Conservation (phyloP, 2,113 vertebrate genomes). For the Columba livia region DNA sequence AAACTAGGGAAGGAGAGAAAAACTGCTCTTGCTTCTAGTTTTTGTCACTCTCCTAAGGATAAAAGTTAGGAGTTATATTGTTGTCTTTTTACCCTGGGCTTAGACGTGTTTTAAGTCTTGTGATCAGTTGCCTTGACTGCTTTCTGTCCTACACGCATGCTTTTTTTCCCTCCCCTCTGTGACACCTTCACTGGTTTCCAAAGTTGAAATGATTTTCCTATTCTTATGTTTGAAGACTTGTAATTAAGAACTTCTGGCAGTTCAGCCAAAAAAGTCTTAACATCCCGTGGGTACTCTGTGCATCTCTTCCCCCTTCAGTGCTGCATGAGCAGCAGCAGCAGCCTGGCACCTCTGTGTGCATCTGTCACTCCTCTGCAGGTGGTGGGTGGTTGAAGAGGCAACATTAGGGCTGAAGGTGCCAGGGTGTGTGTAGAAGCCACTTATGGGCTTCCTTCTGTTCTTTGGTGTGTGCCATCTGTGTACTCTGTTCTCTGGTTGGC, state of each 20-base stretch:
- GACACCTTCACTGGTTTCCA: not conserved
- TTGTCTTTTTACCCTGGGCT: not conserved
- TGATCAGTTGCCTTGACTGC: not conserved
- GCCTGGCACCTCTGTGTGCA: not conserved
- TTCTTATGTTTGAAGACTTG: not conserved
- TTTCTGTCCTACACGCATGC: not conserved
- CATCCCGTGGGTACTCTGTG: not conserved
- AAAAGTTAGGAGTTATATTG: not conserved
- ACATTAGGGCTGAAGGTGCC: not conserved
- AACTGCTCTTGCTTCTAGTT: not conserved
- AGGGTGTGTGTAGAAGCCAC: not conserved
- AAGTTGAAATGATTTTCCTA: not conserved
- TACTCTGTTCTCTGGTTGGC: not conserved
- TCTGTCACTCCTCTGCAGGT: accelerated
- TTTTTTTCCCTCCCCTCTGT: not conserved
- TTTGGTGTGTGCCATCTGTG: not conserved
- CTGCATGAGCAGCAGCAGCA: not conserved
- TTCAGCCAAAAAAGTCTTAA: not conserved
- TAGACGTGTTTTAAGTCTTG: not conserved
- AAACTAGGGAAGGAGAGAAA: not conserved
- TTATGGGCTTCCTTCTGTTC: not conserved
- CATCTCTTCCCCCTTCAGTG: not conserved
- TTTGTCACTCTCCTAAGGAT: not conserved
- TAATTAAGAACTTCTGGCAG: not conserved
- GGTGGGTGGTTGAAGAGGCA: not conserved